Evolutionary conservation across 2,888 invertebrate genomes (phyloP), one percentile per base, ranked within the genome.

Genomic region (Limnephilus auricula): DNA sequence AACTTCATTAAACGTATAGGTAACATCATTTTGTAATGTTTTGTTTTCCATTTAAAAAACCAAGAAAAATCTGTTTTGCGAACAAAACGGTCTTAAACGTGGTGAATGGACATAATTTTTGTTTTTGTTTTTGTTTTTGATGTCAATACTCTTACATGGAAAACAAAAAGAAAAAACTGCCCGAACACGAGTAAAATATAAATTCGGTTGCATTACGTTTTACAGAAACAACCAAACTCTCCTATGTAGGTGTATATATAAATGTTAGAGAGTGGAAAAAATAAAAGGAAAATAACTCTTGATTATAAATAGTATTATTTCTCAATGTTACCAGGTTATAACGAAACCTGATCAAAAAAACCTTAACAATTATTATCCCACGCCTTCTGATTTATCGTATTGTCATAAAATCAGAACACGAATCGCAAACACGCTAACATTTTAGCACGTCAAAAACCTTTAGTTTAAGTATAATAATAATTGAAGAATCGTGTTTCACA

Each of bases 391-490:
- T 31, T 82, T 82, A 25, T 82, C 82, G 34, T 82, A 65, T 34
- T 82, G 82, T 82, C 82, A 31, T 65, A 82, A 82, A 82, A 82
- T 82, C 34, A 34, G 15, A 82, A 82, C 32, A 82, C 32, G 82
- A 32, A 82, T 37, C 25, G 37, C 82, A 13, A 82, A 82, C 82
- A 37, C 32, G 82, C 32, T 2, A 82, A 82, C 34, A 82, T 82
- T 82, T 82, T 82, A 82, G 37, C 82, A 82, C 82, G 82, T 82
- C 82, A 82, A 82, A 82, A 82, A 82, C 82, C 34, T 82, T 82
- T 82, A 82, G 82, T 37, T 32, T 32, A 12, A 10, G 34, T 37
- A 32, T 82, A 82, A 82, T 82, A 82, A 82, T 80, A 80, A 80
- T 82, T 82, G 82, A 82, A 34, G 37, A 82, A 82, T 82, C 82